phyloP scores from a whole-genome alignment of 2,797 vertebrate genomes.

The Nasua narica region DNA sequence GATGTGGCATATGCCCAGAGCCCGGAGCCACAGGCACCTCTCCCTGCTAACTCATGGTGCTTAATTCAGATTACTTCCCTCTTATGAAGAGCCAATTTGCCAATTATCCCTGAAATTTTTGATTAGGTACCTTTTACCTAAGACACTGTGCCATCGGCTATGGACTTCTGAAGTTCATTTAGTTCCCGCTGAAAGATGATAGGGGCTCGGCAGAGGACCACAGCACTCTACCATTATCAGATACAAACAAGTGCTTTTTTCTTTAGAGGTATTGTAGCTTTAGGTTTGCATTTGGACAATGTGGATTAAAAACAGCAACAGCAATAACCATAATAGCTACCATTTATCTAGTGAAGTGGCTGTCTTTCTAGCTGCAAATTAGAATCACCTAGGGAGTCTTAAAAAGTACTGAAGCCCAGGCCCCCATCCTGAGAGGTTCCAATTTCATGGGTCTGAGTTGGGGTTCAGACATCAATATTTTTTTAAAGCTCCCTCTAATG shows the following conservation, averaged over 20 bases:
- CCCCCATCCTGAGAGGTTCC: background rate
- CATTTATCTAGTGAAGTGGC: background rate
- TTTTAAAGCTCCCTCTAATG: background rate
- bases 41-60: background rate
- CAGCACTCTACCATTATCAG: background rate
- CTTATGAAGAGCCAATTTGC: constrained; percentile 64
- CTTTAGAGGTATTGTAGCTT: background rate
- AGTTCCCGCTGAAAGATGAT: constrained; percentile 14
- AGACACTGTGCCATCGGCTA: background rate
- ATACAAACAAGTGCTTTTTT: background rate
- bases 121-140: constrained; percentile 47
- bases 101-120: constrained; percentile 56
- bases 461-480: background rate
- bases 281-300: background rate
- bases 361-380: constrained; percentile 30
- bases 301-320: background rate
- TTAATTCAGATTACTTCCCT: constrained; percentile 64
- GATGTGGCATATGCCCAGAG: background rate
- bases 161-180: constrained; percentile 16
- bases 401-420: background rate
- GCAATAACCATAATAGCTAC: background rate
- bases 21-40: background rate
- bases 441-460: background rate
- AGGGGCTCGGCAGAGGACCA: background rate
- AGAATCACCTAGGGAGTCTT: constrained; percentile 6